Conservation (phyloP, 2,797 vertebrate genomes). For the Alfaro cultratus region DNA sequence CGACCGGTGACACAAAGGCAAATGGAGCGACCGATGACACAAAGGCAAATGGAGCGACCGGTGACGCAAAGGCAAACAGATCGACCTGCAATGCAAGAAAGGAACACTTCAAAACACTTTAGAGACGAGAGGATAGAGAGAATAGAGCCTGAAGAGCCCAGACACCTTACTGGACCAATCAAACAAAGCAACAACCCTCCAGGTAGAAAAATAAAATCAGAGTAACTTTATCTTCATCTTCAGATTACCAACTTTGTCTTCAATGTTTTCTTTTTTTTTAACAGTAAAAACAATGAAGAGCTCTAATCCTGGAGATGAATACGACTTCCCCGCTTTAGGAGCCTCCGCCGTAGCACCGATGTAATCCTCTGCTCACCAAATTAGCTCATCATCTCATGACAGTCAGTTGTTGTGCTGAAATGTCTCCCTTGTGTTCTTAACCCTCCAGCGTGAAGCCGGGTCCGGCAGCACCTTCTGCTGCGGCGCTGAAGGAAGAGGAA, state of each 20-base stretch:
- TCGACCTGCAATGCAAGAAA: constrained; percentile 81
- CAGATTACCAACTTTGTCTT: background rate
- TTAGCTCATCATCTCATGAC: background rate
- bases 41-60: background rate
- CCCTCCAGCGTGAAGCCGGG: constrained; percentile 53
- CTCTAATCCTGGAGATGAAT: constrained; percentile 75
- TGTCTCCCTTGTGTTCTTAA: constrained; percentile 1
- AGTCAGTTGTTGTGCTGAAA: background rate
- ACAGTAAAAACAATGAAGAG: constrained; percentile 78
- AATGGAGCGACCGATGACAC: background rate
- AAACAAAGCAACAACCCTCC: constrained; percentile 71
- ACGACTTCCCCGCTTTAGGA: constrained; percentile 85
- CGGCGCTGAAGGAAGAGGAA: constrained; percentile 91
- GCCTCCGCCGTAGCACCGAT: constrained; percentile 64
- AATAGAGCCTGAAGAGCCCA: constrained; percentile 78
- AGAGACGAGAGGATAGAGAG: constrained; percentile 81
- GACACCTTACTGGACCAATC: constrained; percentile 63
- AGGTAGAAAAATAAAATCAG: constrained; percentile 55
- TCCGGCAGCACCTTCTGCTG: constrained; percentile 19
- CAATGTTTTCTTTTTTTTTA: background rate
- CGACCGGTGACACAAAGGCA: background rate
- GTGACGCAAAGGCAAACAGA: constrained; percentile 26
- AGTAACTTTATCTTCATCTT: background rate
- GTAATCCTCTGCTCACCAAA: constrained; percentile 45
- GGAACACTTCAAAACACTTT: constrained; percentile 76